Evolutionary conservation across 2,888 invertebrate genomes (phyloP).

Genomic region (Agrotis clavis): DNA sequence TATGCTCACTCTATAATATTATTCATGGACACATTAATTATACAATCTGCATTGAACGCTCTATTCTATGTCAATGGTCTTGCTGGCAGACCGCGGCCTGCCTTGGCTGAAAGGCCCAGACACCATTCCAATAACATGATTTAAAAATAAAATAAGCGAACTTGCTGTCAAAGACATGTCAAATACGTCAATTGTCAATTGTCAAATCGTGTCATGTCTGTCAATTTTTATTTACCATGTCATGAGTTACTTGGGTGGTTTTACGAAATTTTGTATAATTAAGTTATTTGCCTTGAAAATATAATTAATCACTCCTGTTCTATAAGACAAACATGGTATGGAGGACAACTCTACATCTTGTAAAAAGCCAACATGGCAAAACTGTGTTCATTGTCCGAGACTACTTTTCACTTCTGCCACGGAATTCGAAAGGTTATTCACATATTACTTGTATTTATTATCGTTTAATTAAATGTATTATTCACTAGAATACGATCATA

Average conservation of each 20-base stretch:
- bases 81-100: no score
- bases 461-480: slow-evolving; percentile 2
- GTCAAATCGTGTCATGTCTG: slow-evolving; percentile 52
- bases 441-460: slow-evolving; percentile 42
- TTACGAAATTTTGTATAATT: slow-evolving; percentile 56
- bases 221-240: slow-evolving; percentile 66
- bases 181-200: slow-evolving; percentile 23
- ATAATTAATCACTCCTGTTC: slow-evolving; percentile 49
- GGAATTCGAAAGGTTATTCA: slow-evolving; percentile 92
- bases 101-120: no score
- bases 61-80: no score
- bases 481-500: background rate
- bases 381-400: slow-evolving; percentile 92
- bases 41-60: no score
- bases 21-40: no score
- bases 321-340: slow-evolving; percentile 85
- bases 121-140: no score
- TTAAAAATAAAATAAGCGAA: background rate
- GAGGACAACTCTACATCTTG: slow-evolving; percentile 82
- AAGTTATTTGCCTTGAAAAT: slow-evolving; percentile 44
- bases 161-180: slow-evolving; percentile 17
- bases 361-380: slow-evolving; percentile 91
- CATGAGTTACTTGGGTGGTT: slow-evolving; percentile 64
- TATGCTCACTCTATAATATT: no score
- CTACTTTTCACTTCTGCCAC: slow-evolving; percentile 90